Conservation (phyloP, 2,888 invertebrate species). For the Fragum whitleyi region DNA sequence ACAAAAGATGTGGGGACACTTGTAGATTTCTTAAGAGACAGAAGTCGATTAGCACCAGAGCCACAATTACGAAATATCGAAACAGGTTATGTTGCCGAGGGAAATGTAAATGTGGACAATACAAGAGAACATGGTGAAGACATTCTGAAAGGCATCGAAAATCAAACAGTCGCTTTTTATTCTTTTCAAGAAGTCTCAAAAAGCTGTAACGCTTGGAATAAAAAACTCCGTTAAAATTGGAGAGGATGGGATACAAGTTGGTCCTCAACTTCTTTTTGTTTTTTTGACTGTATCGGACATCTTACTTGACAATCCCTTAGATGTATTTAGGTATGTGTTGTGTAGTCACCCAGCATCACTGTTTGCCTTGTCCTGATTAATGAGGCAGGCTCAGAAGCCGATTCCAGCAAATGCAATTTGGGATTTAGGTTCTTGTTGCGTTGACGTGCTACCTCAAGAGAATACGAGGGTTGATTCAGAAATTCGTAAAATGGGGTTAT, state of each 20-base stretch:
- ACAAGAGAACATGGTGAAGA: slow-evolving; percentile 54
- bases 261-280: slow-evolving; percentile 69
- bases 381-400: slow-evolving; percentile 61
- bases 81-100: slow-evolving; percentile 63
- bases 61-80: slow-evolving; percentile 62
- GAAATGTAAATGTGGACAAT: slow-evolving; percentile 61
- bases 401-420: slow-evolving; percentile 62
- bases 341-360: slow-evolving; percentile 62
- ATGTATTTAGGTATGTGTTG: slow-evolving; percentile 63
- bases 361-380: slow-evolving; percentile 60
- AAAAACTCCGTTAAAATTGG: slow-evolving; percentile 37
- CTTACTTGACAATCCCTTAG: slow-evolving; percentile 35
- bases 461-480: no score
- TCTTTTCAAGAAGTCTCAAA: no score
- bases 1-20: slow-evolving; percentile 50
- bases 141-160: slow-evolving; percentile 58
- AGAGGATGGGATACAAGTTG: slow-evolving; percentile 55
- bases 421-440: slow-evolving; percentile 33
- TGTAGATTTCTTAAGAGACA: slow-evolving; percentile 45
- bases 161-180: slow-evolving; percentile 38
- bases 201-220: slow-evolving; percentile 46
- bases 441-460: slow-evolving; percentile 3
- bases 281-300: slow-evolving; percentile 46
- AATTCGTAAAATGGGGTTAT: no score
- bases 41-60: slow-evolving; percentile 62